These are phyloP conservation scores for Sarcophaga rosellei DNA, from an alignment of 2,888 invertebrate genomes.

Conservation along the genomic window DNA sequence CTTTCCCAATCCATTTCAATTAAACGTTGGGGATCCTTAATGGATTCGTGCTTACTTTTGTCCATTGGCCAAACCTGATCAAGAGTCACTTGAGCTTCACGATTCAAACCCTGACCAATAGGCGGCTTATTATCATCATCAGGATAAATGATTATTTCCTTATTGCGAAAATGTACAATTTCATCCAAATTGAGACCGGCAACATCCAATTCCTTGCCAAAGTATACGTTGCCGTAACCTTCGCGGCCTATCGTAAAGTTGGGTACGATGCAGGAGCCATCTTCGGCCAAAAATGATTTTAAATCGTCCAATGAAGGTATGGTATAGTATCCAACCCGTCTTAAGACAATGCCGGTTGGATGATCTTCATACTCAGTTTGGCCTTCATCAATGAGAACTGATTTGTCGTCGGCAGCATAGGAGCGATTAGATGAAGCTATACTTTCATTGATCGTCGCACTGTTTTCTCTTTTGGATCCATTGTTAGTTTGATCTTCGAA, in stretches of 20 bases:
- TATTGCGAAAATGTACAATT: slow-evolving; percentile 94
- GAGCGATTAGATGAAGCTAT: slow-evolving; percentile 72
- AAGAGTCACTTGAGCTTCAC: slow-evolving; percentile 94
- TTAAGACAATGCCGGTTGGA: slow-evolving; percentile 89
- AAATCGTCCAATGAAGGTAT: slow-evolving; percentile 93
- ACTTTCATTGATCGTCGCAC: slow-evolving; percentile 73
- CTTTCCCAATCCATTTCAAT: slow-evolving; percentile 92
- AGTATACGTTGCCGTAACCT: slow-evolving; percentile 95
- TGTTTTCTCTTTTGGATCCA: slow-evolving; percentile 71
- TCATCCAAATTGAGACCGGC: slow-evolving; percentile 93
- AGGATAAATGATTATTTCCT: slow-evolving; percentile 97
- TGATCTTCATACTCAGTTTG: slow-evolving; percentile 80
- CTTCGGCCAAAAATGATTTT: slow-evolving; percentile 86
- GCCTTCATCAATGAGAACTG: slow-evolving; percentile 70
- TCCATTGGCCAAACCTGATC: slow-evolving; percentile 96
- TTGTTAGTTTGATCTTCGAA: slow-evolving; percentile 74
- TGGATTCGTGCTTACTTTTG: slow-evolving; percentile 89
- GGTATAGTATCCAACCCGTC: slow-evolving; percentile 94
- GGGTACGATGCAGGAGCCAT: slow-evolving; percentile 90
- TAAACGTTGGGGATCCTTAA: slow-evolving; percentile 90
- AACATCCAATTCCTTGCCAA: slow-evolving; percentile 91
- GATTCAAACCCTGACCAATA: slow-evolving; percentile 93
- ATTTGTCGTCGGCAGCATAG: slow-evolving; percentile 72
- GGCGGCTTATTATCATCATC: slow-evolving; percentile 94
- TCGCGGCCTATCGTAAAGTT: slow-evolving; percentile 94